Percentiles rank a stretch among this genome's conserved stretches.
Conservation (phyloP, 2,797 vertebrate genomes). For the Trichosurus vulpecula region DNA sequence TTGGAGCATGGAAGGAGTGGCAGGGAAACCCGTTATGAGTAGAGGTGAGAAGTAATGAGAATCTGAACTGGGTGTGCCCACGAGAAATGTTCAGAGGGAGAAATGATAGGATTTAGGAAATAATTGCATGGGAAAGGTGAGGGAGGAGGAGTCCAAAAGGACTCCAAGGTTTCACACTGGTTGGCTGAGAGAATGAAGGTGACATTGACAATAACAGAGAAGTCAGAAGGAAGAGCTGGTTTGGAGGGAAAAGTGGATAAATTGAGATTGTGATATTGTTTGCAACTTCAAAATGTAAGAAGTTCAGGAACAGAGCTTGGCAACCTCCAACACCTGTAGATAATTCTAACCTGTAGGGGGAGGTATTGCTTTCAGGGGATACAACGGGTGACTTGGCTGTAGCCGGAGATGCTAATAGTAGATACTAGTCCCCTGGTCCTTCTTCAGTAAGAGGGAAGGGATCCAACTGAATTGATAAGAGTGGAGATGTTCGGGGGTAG, state of each 20-base stretch:
- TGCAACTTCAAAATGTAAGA: not conserved
- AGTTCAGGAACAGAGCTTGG: not conserved
- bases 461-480: not conserved
- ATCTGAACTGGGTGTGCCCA: not conserved
- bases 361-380: not conserved
- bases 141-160: not conserved
- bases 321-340: not conserved
- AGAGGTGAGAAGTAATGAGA: not conserved
- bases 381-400: not conserved
- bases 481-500: not conserved
- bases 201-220: not conserved
- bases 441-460: not conserved
- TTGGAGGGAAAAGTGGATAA: not conserved
- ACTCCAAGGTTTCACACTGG: not conserved
- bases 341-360: not conserved
- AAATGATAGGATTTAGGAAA: not conserved
- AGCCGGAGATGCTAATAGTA: too few species aligned
- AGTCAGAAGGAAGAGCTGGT: not conserved
- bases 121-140: not conserved
- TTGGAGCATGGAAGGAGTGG: not conserved
- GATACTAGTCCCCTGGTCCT: not conserved
- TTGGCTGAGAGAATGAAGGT: not conserved
- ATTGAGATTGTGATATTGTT: not conserved
- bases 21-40: not conserved
- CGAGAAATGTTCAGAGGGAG: not conserved